phyloP scores from a whole-genome alignment of 2,113 vertebrate species.

The Candoia aspera region DNA sequence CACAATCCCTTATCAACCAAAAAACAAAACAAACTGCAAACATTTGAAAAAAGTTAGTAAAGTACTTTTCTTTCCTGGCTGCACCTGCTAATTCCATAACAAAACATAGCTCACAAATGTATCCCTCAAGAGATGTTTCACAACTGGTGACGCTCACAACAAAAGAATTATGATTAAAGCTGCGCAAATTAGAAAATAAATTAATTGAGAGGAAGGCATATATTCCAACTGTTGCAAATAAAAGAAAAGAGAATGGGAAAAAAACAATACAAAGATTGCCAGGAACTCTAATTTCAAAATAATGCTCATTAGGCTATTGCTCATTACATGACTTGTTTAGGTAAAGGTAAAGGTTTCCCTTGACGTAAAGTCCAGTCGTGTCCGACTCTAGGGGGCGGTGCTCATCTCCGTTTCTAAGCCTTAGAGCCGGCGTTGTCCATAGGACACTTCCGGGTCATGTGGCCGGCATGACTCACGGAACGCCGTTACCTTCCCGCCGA shows the following conservation, averaged over 20 bases:
- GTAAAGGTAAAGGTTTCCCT: too few relatives aligned
- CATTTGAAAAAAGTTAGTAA: background rate
- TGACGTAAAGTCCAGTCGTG: too few relatives aligned
- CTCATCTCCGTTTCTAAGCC: too few relatives aligned
- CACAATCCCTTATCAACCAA: background rate
- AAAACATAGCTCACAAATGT: constrained; percentile 25
- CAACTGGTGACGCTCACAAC: constrained; percentile 25
- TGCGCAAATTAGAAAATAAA: constrained; percentile 37
- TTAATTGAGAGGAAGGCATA: background rate
- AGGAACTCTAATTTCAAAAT: background rate
- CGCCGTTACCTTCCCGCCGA: too few relatives aligned
- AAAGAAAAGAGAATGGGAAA: background rate
- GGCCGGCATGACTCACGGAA: too few relatives aligned
- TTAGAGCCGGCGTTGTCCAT: too few relatives aligned
- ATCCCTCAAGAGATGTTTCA: constrained; percentile 11
- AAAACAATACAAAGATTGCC: background rate
- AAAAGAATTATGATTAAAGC: background rate
- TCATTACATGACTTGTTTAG: background rate
- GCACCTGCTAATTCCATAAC: constrained; percentile 12
- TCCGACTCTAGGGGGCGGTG: too few relatives aligned
- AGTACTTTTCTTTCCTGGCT: background rate
- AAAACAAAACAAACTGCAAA: background rate
- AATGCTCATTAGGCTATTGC: background rate
- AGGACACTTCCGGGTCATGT: too few relatives aligned
- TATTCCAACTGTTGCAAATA: constrained; percentile 4